Percentiles rank a stretch among this genome's conserved stretches.
Conservation (phyloP, 2,797 vertebrate genomes). For the Scolopax bukidnonensis region DNA sequence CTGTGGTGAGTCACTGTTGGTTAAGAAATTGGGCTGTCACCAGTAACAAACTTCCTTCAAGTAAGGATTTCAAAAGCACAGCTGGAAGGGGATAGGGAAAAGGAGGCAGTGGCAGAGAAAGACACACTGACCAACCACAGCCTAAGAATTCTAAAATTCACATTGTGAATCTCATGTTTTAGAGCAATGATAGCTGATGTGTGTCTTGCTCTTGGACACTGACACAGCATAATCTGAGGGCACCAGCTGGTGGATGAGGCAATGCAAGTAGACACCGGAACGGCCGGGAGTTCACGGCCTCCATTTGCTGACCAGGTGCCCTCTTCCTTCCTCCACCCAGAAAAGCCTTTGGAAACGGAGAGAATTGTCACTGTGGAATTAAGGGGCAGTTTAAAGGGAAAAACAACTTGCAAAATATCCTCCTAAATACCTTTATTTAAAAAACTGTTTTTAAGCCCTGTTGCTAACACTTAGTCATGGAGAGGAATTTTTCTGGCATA, state of each 20-base stretch:
- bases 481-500: background rate
- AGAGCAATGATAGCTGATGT: background rate
- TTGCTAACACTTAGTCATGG: background rate
- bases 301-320: accelerated
- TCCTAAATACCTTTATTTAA: background rate
- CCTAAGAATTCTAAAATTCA: background rate
- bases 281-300: accelerated
- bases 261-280: accelerated
- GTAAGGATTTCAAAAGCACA: background rate
- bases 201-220: background rate
- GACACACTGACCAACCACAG: background rate
- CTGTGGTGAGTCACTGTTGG: background rate
- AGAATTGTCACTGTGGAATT: background rate
- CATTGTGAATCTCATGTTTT: background rate
- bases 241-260: background rate
- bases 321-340: background rate
- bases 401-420: background rate
- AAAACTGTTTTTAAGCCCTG: background rate
- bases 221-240: background rate
- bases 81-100: background rate
- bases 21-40: background rate
- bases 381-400: background rate
- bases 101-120: background rate
- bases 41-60: background rate
- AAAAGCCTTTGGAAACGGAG: background rate